These are phyloP conservation scores for Mormyrops boulengeri DNA, from an alignment of 2,797 vertebrate genomes.

Conservation along the genomic window DNA sequence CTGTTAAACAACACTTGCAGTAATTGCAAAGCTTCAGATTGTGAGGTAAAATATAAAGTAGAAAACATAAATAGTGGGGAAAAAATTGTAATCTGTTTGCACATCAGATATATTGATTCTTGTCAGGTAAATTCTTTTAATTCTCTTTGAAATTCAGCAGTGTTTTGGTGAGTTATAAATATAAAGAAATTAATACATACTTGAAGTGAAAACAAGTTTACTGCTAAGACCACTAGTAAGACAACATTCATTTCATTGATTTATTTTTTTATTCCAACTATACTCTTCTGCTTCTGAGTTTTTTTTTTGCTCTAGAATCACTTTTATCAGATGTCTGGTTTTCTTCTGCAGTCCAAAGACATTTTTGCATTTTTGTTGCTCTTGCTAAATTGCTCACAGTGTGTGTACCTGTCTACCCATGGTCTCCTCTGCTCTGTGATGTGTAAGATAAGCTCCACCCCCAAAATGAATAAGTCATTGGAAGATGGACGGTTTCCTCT, in stretches of 20 bases:
- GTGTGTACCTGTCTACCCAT: background rate
- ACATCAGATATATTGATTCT: background rate
- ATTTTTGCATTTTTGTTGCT: background rate
- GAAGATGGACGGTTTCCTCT: background rate
- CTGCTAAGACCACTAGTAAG: background rate
- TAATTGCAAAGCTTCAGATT: background rate
- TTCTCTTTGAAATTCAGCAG: background rate
- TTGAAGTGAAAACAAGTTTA: background rate
- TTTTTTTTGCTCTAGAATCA: background rate
- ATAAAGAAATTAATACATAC: background rate
- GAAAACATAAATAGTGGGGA: background rate
- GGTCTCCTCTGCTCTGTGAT: background rate
- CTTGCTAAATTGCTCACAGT: background rate
- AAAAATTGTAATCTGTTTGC: background rate
- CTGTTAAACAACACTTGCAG: background rate
- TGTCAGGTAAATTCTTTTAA: background rate
- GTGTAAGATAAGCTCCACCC: background rate
- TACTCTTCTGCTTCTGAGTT: background rate
- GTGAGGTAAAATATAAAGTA: background rate
- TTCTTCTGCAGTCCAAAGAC: background rate
- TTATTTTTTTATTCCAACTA: background rate
- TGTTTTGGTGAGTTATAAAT: background rate
- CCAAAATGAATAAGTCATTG: background rate
- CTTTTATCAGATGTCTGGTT: background rate
- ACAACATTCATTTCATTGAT: background rate